Evolutionary conservation across 1,140 invertebrate genomes (phyloP), one percentile per base, ranked within the genome.

Genomic region (Dreissena polymorpha): DNA sequence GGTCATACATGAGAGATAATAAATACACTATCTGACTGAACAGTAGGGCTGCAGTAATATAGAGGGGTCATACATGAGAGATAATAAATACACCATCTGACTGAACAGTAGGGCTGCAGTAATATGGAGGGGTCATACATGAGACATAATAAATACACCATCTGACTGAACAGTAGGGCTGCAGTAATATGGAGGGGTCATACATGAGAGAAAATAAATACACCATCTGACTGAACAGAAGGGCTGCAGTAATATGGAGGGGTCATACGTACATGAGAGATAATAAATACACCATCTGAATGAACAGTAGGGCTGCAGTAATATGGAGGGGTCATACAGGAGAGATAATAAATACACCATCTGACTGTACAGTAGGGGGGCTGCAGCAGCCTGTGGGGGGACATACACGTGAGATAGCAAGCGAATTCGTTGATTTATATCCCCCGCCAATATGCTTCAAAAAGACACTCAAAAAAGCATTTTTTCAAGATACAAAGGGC

Each of bases 321-420:
- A 90, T 89, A 89, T 91, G 77, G n/a, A n/a, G n/a, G n/a, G n/a
- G n/a, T 12, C 82, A 87, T 63, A 60, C 64, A 69, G 23, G 13
- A 21, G 13, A 23, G 13, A 68, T 23, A 29, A 23, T 68, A 29
- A 23, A 23, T 68, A 68, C n/a, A 23, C n/a, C 53, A 55, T 55
- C 53, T 55, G 53, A 55, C 53, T 55, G 53, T 12, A 55, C 53
- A 55, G 18, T 18, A 55, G 18, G 53, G 53, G 12, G 12, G 53
- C 53, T 55, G 53, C 53, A 12, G 53, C 53, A n/a, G n/a, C n/a
- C n/a, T n/a, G n/a, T n/a, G n/a, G n/a, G n/a, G n/a, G n/a, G n/a
- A n/a, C n/a, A n/a, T n/a, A n/a, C n/a, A n/a, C n/a, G n/a, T n/a
- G n/a, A n/a, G n/a, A n/a, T n/a, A n/a, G n/a, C n/a, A n/a, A n/a